Evolutionary conservation across 2,888 invertebrate species (phyloP), one percentile per base, ranked within the genome.

Genomic region (Rhagophthalmus giganteus): DNA sequence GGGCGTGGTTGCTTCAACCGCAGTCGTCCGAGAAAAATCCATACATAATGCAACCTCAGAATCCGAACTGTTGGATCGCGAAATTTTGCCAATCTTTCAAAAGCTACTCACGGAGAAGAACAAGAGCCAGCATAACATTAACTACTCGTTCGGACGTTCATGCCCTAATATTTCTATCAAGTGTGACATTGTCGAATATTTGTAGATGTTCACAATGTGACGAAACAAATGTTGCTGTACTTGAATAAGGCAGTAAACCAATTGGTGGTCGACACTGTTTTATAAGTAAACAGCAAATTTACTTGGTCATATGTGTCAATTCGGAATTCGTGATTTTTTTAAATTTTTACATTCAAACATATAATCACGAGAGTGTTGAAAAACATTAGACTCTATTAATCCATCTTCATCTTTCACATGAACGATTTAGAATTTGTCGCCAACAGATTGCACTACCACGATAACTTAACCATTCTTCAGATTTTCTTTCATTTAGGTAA

Each of bases 81-180:
- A 91, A 55, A 92, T 94, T 61, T 76, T 93, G 64, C 94, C 94
- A 8, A 94, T 94, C 71, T 94, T 94, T 78, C 90, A 93, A 67
- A 93, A 93, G 74, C 80, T 92, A n/a, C 80, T 92, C 37, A 90
- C 89, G 2, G 91, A 92, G 69, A 79, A 91, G 56, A 90, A 90
- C 64, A 81, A 80, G 62, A 78, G 77, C 60, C 83, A 83, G 2
- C 83, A 84, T 40, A 80, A 83, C 41, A 79, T 84, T 11, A 85
- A 86, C 70, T 81, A 86, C 24, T 83, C 82, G 16, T 87, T 85
- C 60, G 90, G 92, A 45, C 86, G 91, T 62, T 93, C 93, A 67
- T 94, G 94, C 74, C 94, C 94, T 15, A 93, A 93, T 79, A 93
- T 93, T 78, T 92, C 93, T 55, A 93, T 94, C 66, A 94, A 94